Base-by-base conservation (phyloP, 2,888 invertebrate genomes). In the Drosophila austrosaltans region DNA sequence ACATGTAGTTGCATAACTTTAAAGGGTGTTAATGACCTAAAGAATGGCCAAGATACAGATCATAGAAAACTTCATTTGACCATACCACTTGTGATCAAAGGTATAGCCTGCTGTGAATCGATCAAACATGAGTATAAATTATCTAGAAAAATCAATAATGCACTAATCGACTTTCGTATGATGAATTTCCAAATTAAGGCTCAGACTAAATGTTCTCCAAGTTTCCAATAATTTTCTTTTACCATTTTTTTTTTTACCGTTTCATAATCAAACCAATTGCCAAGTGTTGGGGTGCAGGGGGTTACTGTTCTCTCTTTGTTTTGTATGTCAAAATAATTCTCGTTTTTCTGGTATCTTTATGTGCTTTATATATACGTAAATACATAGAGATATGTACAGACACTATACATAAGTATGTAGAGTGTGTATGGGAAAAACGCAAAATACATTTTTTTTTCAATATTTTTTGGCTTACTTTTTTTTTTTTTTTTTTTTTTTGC, bases 281-380 rank as follows among this genome's bases (percentile, higher is more conserved):
- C 36, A 8, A 36, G 8, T 36, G 3, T 36, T 36, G 59, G 22
- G 69, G 57, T 44, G 56, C 53, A 53, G 66, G 57, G 56, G 57
- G 72, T 63, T 63, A 32, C 28, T 63, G 69, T 77, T 75, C 69
- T 73, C 72, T 74, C 65, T 69, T 57, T 59, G 56, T 77, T 82
- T 83, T 87, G 89, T 87, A 83, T 83, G 89, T 83, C 87, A 83
- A 81, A 79, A 64, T 71, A 66, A 69, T 70, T 80, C 75, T 63
- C 66, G 59, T 74, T 69, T 78, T 82, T 81, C 84, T 69, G 71
- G 73, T 75, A 56, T 69, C 82, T 82, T 85, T 79, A 82, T 85
- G 88, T 82, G 88, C 69, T 72, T 71, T 65, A 72, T 66, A 76
- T 22, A 56, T 53, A 44, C 36, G 25, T 3, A 53, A 39, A 58